Conservation (phyloP, 2,113 vertebrate genomes). For the Capra hircus region DNA sequence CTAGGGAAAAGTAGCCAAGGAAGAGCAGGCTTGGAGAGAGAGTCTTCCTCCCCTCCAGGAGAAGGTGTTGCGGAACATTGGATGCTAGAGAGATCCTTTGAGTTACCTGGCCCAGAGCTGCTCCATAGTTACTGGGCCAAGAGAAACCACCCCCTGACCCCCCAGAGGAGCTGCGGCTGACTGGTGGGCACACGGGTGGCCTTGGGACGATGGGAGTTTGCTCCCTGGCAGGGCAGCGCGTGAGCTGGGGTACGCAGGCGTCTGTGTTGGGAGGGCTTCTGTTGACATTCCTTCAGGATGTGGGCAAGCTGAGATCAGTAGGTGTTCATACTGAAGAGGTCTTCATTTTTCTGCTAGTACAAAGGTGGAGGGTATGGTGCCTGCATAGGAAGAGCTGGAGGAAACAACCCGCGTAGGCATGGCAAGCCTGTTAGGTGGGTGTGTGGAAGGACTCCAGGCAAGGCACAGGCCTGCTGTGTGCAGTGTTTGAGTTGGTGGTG, state of each 20-base stretch:
- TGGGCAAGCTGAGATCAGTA: neutral
- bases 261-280: neutral
- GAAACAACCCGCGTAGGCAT: accelerated
- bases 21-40: neutral
- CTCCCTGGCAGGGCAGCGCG: neutral
- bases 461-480: neutral
- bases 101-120: neutral
- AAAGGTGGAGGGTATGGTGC: neutral
- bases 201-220: neutral
- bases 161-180: neutral
- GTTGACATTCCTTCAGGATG: neutral
- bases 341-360: neutral
- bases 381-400: neutral
- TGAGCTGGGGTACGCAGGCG: neutral
- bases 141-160: neutral
- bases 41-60: neutral
- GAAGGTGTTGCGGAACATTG: neutral
- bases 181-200: neutral
- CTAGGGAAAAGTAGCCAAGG: neutral
- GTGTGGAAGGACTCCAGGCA: neutral
- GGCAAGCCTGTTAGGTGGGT: neutral
- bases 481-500: neutral
- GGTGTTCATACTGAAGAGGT: neutral
- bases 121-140: neutral
- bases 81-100: neutral